Conservation (phyloP, 23 tunicate genomes). For the Oikopleura albicans region DNA sequence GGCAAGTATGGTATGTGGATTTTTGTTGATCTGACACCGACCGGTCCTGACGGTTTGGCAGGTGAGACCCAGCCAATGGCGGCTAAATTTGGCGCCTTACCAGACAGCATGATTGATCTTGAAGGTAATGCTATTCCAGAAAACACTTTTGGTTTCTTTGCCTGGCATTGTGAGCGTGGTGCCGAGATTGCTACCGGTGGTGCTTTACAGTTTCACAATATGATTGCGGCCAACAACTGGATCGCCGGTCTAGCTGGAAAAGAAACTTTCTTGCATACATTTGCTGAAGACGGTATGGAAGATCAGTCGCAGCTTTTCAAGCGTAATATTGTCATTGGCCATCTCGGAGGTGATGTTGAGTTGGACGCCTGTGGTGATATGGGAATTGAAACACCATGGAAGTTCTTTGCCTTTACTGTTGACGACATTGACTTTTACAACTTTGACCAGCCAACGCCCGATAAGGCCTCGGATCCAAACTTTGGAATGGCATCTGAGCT, state of each 20-base stretch:
- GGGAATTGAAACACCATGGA: slow-evolving; percentile 12
- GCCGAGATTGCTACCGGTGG: slow-evolving; percentile 83
- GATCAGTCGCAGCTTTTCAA: slow-evolving; percentile 9
- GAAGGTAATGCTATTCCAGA: not conserved
- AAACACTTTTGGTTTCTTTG: slow-evolving; percentile 6
- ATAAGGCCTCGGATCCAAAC: not conserved
- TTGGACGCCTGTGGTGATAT: slow-evolving; percentile 11
- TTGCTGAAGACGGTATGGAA: not conserved
- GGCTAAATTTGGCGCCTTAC: not conserved
- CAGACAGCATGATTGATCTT: not conserved
- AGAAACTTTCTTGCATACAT: not conserved
- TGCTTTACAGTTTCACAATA: slow-evolving; percentile 70
- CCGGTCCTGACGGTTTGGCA: not conserved
- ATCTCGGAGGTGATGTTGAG: not conserved
- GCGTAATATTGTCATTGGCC: not conserved
- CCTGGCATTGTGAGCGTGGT: slow-evolving; percentile 90
- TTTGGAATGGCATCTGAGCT: not conserved
- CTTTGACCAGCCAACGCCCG: not conserved
- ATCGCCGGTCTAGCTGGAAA: slow-evolving; percentile 22
- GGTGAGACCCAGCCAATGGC: not conserved
- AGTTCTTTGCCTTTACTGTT: not conserved
- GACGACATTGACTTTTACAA: not conserved
- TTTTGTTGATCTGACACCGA: slow-evolving; percentile 20
- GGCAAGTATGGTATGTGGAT: slow-evolving; percentile 98
- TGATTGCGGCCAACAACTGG: slow-evolving; percentile 52